Evolutionary conservation across 2,113 vertebrate species (phyloP).

Genomic region (Corynorhinus townsendii): DNA sequence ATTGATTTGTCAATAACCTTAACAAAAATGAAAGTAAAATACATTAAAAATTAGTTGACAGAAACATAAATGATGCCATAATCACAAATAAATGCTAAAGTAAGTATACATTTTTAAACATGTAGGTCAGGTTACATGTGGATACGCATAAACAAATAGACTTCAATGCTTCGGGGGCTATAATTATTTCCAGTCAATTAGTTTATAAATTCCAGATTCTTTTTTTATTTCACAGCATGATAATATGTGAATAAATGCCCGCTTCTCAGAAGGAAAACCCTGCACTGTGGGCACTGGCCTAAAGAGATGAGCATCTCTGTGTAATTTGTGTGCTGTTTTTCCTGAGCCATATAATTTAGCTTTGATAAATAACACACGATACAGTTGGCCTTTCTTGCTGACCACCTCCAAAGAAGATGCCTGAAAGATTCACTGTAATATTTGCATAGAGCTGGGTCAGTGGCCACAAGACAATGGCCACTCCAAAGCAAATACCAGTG

Average conservation of each 20-base stretch:
- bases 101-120: conserved; percentile 71
- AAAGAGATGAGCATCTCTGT: conserved; percentile 65
- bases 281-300: conserved; percentile 22
- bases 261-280: conserved; percentile 64
- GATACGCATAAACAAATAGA: conserved; percentile 71
- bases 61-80: conserved; percentile 71
- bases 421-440: conserved; percentile 33
- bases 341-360: conserved; percentile 79
- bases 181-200: conserved; percentile 76
- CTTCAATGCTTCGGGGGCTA: conserved; percentile 59
- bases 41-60: conserved; percentile 60
- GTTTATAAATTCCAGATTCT: conserved; percentile 66
- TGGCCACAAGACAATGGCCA: conserved; percentile 57
- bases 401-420: conserved; percentile 43
- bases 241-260: conserved; percentile 72
- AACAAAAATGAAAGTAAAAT: conserved; percentile 54
- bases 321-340: conserved; percentile 75
- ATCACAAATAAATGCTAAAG: conserved; percentile 71
- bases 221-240: conserved; percentile 51
- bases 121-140: conserved; percentile 67
- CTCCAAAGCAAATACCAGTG: conserved; percentile 71
- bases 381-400: conserved; percentile 53
- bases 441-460: conserved; percentile 75
- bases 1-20: conserved; percentile 56
- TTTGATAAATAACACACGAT: conserved; percentile 80